Conservation (phyloP, 2,797 vertebrate species). For the Chaetodon trifasciatus region DNA sequence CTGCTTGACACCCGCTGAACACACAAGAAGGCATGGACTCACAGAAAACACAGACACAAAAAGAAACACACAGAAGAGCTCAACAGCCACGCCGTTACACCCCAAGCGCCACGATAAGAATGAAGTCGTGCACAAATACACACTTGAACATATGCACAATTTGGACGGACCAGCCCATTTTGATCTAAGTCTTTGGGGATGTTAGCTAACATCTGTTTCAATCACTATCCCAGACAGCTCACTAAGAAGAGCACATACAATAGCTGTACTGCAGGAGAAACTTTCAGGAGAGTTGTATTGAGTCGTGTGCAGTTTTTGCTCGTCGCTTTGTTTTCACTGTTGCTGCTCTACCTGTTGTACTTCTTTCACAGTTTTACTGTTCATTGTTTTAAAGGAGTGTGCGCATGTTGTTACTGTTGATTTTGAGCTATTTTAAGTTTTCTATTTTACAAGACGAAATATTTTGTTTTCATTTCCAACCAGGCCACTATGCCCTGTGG, state of each 20-base stretch:
- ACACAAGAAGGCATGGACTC: constrained; percentile 32
- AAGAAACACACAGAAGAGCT: constrained; percentile 31
- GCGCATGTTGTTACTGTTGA: neutral
- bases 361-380: neutral
- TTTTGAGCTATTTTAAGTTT: too few species aligned
- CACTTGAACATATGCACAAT: neutral
- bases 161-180: constrained; percentile 61
- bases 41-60: constrained; percentile 21
- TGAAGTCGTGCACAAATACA: constrained; percentile 16
- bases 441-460: neutral
- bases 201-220: constrained; percentile 73
- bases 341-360: neutral
- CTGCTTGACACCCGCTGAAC: constrained; percentile 60
- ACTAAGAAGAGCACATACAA: constrained; percentile 56
- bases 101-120: constrained; percentile 9
- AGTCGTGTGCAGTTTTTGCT: neutral
- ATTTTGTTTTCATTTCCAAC: neutral
- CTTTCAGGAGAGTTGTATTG: constrained; percentile 56
- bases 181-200: constrained; percentile 49
- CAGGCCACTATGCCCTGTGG: neutral
- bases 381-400: neutral
- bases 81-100: neutral
- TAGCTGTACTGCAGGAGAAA: constrained; percentile 87
- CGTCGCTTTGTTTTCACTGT: neutral
- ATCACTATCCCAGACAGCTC: constrained; percentile 73